These are phyloP conservation scores for Etia nguti DNA, from an alignment of 2,113 vertebrate genomes.

Conservation along the genomic window DNA sequence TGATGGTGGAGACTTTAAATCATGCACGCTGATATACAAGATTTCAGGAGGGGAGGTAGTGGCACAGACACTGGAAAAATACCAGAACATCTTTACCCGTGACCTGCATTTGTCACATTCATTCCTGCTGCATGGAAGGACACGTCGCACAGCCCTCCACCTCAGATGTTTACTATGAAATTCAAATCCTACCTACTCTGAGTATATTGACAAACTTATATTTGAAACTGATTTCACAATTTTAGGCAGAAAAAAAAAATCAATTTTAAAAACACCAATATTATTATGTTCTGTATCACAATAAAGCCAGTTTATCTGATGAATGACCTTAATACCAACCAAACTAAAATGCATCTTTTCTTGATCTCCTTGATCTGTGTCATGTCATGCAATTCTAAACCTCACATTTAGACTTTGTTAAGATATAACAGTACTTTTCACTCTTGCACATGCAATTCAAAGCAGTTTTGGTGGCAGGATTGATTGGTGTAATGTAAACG, in stretches of 20 bases:
- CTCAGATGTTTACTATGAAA: conserved; percentile 11
- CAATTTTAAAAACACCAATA: background rate
- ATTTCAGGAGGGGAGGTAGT: conserved; percentile 11
- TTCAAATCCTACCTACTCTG: background rate
- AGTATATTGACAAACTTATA: background rate
- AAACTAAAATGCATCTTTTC: background rate
- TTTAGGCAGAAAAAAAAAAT: background rate
- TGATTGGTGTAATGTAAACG: background rate
- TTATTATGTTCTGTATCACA: background rate
- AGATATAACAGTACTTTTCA: background rate
- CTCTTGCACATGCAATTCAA: background rate
- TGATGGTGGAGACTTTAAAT: conserved; percentile 24
- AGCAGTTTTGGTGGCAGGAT: background rate
- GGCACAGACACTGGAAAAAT: conserved; percentile 67
- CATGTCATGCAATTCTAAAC: background rate
- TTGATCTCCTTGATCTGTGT: background rate
- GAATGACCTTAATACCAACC: background rate
- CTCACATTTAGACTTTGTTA: background rate
- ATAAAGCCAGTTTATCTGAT: background rate
- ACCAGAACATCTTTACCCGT: conserved; percentile 63
- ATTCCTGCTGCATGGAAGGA: conserved; percentile 54
- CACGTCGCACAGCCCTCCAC: background rate
- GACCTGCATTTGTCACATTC: conserved; percentile 66
- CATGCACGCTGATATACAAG: conserved; percentile 27
- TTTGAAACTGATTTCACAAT: background rate